Evolutionary conservation across 2,113 vertebrate species (phyloP).

Genomic region (Mugil cephalus): DNA sequence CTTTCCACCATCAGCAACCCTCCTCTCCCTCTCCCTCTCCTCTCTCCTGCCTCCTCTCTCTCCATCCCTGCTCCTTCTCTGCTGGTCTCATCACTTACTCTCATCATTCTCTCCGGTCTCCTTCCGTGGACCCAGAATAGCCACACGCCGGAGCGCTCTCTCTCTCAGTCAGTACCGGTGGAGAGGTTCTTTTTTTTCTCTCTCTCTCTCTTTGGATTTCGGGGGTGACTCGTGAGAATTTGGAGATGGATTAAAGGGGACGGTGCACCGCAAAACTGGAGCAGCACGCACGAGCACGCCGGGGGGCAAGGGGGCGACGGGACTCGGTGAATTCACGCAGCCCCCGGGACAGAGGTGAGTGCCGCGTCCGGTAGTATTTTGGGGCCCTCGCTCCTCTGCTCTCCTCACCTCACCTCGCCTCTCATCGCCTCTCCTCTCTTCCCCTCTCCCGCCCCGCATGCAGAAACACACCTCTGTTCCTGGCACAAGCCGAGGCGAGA

Average conservation of each 20-base stretch:
- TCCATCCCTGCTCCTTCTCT: constrained; percentile 52
- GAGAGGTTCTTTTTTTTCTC: neutral
- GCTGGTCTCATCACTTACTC: constrained; percentile 49
- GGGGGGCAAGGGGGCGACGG: constrained; percentile 80
- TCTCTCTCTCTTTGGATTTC: constrained; percentile 28
- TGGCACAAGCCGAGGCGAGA: neutral
- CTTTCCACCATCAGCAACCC: constrained; percentile 71
- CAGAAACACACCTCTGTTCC: constrained; percentile 4
- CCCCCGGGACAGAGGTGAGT: constrained; percentile 84
- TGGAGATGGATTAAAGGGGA: constrained; percentile 73
- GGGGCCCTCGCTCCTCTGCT: neutral
- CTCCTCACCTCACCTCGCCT: neutral
- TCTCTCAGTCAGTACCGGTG: neutral
- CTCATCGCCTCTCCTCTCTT: neutral
- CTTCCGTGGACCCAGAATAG: constrained; percentile 35
- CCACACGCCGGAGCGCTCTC: constrained; percentile 30
- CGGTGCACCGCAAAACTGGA: constrained; percentile 78
- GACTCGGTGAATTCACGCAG: constrained; percentile 83
- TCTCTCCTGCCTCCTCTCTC: constrained; percentile 12
- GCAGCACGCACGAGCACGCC: constrained; percentile 80
- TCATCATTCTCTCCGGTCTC: constrained; percentile 8
- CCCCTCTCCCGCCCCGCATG: neutral
- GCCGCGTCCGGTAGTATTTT: constrained; percentile 10
- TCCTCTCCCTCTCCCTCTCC: constrained; percentile 15
- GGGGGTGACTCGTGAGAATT: constrained; percentile 36